phyloP scores from a whole-genome alignment of 2,888 invertebrate species.

The Camponotus fellah region DNA sequence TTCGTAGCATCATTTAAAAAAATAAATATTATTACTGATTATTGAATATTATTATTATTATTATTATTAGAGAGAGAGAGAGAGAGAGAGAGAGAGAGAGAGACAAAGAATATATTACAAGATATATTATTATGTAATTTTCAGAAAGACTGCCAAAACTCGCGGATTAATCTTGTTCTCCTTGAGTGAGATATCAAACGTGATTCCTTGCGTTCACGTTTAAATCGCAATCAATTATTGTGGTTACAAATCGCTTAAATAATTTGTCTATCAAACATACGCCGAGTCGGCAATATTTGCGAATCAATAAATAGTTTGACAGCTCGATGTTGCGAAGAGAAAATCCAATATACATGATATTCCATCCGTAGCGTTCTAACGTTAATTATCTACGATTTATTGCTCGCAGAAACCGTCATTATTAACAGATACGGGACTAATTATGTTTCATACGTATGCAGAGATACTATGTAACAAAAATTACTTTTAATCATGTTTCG shows the following conservation, averaged over 20 bases:
- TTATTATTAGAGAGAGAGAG: too few species aligned
- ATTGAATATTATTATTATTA: neutral
- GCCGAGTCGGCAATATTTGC: conserved; percentile 3
- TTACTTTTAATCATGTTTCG: neutral
- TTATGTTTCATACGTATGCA: neutral
- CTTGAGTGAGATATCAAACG: conserved; percentile 22
- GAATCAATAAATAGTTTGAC: conserved; percentile 3
- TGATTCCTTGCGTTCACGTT: neutral
- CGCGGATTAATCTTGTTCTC: conserved; percentile 17
- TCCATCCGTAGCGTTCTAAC: neutral
- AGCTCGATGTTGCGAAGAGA: neutral
- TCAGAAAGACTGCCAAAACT: neutral
- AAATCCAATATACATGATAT: neutral
- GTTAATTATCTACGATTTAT: conserved; percentile 18
- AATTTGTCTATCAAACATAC: conserved; percentile 31
- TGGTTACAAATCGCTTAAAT: conserved; percentile 16
- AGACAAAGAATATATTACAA: too few species aligned
- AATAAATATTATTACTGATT: too few species aligned
- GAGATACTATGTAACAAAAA: neutral
- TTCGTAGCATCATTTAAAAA: neutral
- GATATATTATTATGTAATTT: neutral
- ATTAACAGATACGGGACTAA: neutral
- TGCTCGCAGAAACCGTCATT: neutral
- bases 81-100: too few species aligned
- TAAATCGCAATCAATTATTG: conserved; percentile 35